Evolutionary conservation across 2,888 invertebrate genomes (phyloP), one percentile per base, ranked within the genome.

Genomic region (Noctua janthina): DNA sequence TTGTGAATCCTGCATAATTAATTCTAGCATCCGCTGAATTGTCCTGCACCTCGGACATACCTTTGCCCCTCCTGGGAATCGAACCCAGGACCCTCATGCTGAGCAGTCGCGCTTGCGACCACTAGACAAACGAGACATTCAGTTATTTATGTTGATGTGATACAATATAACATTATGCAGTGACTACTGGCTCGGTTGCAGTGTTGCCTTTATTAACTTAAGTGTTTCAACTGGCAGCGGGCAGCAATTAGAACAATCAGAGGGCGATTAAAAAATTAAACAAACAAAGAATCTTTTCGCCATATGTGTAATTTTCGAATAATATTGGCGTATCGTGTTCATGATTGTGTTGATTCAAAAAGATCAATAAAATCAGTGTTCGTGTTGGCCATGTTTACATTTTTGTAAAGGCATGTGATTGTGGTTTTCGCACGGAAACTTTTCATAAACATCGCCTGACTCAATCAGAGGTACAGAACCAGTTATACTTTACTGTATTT

Each of bases 371-470:
- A 69, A 76, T 54, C 23, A 51, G n/a, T 39, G 46, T 13, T 7
- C 11, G 23, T 70, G 49, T 49, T 51, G 15, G 23, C 1, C 0
- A 62, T 72, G 84, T 85, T 85, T 80, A 77, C 81, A 69, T 64
- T 84, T 35, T 17, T 54, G 23, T 69, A 39, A 67, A 54, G 59
- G 17, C 46, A 17, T 35, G 23, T 82, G 85, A 72, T 76, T 85
- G 81, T 54, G 54, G 66, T 43, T 68, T 23, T 59, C 23, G 54
- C 35, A n/a, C 72, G 72, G 81, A 80, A 87, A 84, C n/a, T 66
- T 62, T 80, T 68, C 23, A 56, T 84, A 85, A 87, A 87, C 76
- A 85, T 74, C 6, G 15, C 29, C 17, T 59, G 39, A 66, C 54
- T 84, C n/a, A 76, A 73, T 66, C 20, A n/a, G n/a, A 67, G 35